Evolutionary conservation across 2,888 invertebrate genomes (phyloP).

Genomic region (Heliconius sara): DNA sequence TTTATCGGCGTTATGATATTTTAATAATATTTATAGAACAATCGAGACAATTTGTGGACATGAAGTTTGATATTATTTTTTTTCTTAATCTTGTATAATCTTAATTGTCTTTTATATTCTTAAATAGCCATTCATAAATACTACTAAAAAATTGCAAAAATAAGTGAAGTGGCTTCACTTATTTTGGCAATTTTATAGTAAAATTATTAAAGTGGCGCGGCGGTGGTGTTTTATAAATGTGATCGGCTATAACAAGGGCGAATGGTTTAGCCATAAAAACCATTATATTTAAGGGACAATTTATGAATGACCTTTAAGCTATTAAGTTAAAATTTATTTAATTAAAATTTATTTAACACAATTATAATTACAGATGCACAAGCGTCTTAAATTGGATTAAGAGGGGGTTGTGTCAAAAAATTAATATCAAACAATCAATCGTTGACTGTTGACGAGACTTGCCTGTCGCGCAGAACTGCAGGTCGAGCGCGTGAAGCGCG

Average conservation of each 20-base stretch:
- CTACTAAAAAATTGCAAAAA: too few species aligned
- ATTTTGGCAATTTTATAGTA: too few species aligned
- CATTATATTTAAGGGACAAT: not conserved
- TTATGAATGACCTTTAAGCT: not conserved
- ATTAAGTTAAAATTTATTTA: not conserved
- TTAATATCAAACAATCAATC: conserved; percentile 23
- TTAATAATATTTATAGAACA: not conserved
- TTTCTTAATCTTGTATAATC: not conserved
- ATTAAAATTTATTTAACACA: not conserved
- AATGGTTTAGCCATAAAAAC: too few species aligned
- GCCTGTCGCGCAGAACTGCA: conserved; percentile 81
- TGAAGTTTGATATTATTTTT: not conserved
- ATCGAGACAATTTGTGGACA: not conserved
- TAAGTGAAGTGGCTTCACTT: too few species aligned
- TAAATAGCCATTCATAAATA: too few species aligned
- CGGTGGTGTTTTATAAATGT: too few species aligned
- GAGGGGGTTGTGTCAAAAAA: not conserved
- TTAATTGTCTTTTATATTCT: not conserved
- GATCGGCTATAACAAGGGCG: too few species aligned
- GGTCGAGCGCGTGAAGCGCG: conserved; percentile 79
- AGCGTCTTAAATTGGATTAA: not conserved
- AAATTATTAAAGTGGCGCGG: too few species aligned
- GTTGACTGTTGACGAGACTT: conserved; percentile 56
- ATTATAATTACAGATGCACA: too few species aligned
- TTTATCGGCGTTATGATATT: not conserved